Evolutionary conservation across 2,113 vertebrate genomes (phyloP).

Genomic region (Phalacrocorax carbo): DNA sequence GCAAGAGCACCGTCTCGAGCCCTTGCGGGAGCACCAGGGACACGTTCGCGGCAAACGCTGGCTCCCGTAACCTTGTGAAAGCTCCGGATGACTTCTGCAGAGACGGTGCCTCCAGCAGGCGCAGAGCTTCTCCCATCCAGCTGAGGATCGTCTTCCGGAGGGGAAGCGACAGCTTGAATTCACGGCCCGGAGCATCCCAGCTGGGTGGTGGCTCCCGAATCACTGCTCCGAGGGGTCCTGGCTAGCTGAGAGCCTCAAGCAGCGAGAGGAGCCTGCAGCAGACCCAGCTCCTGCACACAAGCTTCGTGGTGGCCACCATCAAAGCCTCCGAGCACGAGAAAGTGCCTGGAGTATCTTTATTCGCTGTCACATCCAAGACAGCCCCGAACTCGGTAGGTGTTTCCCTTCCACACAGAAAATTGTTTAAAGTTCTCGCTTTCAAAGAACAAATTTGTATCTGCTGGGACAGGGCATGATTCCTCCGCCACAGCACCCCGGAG

Average conservation of each 20-base stretch:
- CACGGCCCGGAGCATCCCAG: not conserved
- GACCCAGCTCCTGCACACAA: not conserved
- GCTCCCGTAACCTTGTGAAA: not conserved
- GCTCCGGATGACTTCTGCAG: not conserved
- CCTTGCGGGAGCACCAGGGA: not conserved
- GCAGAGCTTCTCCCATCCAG: not conserved
- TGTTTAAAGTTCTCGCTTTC: not conserved
- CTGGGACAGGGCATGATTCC: rapidly evolving
- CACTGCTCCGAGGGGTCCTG: rapidly evolving
- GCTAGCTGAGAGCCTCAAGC: rapidly evolving
- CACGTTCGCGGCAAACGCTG: rapidly evolving
- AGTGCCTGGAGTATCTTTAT: not conserved
- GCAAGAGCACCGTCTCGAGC: not conserved
- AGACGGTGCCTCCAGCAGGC: not conserved
- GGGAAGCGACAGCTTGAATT: not conserved
- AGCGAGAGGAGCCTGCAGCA: not conserved
- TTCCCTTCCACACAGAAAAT: not conserved
- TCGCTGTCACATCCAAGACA: too few species aligned
- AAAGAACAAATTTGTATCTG: not conserved
- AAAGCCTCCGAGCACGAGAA: rapidly evolving
- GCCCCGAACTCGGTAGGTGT: rapidly evolving
- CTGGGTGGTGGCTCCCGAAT: not conserved
- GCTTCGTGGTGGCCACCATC: not conserved
- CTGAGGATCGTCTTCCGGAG: not conserved
- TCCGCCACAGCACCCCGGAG: not conserved